These are phyloP conservation scores for Fistularia tabacaria DNA, from an alignment of 2,797 vertebrate genomes.

Conservation along the genomic window DNA sequence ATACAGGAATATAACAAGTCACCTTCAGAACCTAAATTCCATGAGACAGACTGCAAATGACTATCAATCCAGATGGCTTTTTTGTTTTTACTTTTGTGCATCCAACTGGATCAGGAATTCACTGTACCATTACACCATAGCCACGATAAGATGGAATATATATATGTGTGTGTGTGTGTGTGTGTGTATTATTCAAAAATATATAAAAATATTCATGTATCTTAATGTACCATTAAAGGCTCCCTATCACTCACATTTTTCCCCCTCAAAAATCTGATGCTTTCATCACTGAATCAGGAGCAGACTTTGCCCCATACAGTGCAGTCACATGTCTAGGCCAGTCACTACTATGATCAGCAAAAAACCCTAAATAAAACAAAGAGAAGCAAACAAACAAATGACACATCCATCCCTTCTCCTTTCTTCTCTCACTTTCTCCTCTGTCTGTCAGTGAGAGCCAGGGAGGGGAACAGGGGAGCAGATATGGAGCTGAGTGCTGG, in stretches of 20 bases:
- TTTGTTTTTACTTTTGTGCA: too few species aligned
- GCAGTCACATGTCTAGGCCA: slow-evolving; percentile 63
- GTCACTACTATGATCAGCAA: slow-evolving; percentile 68
- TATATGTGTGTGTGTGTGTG: too few species aligned
- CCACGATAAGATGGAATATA: too few species aligned
- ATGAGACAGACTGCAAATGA: too few species aligned
- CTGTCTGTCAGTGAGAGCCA: slow-evolving; percentile 42
- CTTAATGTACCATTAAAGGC: too few species aligned
- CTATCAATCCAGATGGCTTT: too few species aligned
- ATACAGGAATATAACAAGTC: too few species aligned
- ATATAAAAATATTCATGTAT: too few species aligned
- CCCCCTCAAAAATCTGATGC: slow-evolving; percentile 39
- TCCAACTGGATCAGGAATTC: too few species aligned
- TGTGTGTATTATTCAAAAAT: too few species aligned
- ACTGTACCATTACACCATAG: too few species aligned
- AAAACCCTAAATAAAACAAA: slow-evolving; percentile 64
- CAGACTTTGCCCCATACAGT: slow-evolving; percentile 41
- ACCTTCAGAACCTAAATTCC: too few species aligned
- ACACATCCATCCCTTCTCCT: slow-evolving; percentile 35
- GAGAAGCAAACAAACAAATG: slow-evolving; percentile 68
- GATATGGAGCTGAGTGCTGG: slow-evolving; percentile 55
- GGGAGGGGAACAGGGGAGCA: slow-evolving; percentile 40
- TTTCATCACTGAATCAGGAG: slow-evolving; percentile 64
- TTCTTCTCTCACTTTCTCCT: slow-evolving; percentile 36
- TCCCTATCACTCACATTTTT: neutral